Evolutionary conservation across 2,113 vertebrate species (phyloP).

Genomic region (Alosa alosa): DNA sequence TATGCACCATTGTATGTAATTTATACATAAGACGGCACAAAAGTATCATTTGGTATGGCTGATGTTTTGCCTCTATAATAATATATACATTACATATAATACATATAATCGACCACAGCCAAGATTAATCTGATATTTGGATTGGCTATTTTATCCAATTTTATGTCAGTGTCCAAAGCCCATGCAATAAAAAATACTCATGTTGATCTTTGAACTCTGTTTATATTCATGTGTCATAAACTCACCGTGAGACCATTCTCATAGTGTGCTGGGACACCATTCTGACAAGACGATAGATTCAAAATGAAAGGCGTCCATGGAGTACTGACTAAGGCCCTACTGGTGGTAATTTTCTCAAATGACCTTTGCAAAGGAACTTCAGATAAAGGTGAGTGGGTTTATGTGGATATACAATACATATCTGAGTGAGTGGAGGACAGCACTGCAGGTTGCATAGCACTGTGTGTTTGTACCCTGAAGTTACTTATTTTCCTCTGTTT

Average conservation of each 20-base stretch:
- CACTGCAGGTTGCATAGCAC: not conserved
- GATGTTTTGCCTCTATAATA: not conserved
- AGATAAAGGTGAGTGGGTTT: conserved; percentile 48
- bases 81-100: not conserved
- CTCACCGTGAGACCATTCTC: conserved; percentile 39
- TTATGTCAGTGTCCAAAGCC: not conserved
- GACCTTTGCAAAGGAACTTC: conserved; percentile 39
- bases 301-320: conserved; percentile 31
- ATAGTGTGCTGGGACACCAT: conserved; percentile 12
- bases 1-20: not conserved
- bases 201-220: conserved; percentile 68
- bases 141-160: not conserved
- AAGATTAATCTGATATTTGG: not conserved
- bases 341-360: conserved; percentile 51
- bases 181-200: conserved; percentile 1
- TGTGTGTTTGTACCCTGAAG: not conserved
- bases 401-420: not conserved
- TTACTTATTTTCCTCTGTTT: not conserved
- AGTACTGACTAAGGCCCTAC: conserved; percentile 40
- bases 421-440: not conserved
- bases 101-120: not conserved
- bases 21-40: not conserved
- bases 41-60: not conserved
- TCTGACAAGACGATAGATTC: conserved; percentile 37
- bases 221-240: conserved; percentile 60